These are phyloP conservation scores for Coenobita brevimanus DNA, from an alignment of 1,140 invertebrate species.

Conservation along the genomic window DNA sequence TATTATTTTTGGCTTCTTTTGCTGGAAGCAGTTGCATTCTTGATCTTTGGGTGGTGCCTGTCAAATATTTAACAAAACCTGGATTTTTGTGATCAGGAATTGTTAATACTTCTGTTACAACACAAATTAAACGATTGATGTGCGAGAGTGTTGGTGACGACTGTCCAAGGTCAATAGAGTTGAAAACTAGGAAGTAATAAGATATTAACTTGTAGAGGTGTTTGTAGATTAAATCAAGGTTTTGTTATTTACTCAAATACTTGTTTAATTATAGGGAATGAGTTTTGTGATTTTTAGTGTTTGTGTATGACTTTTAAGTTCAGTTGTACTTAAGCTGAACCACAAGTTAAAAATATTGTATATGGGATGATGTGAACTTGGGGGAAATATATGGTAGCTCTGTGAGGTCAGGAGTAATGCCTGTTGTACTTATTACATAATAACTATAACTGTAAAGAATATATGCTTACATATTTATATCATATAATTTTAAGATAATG, in stretches of 20 bases:
- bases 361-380: conserved; percentile 52
- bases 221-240: conserved; percentile 36
- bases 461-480: no score
- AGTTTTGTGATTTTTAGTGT: conserved; percentile 39
- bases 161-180: conserved; percentile 34
- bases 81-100: conserved; percentile 25
- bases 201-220: conserved; percentile 14
- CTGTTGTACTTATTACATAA: conserved; percentile 39
- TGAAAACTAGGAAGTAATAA: background rate
- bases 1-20: conserved; percentile 35
- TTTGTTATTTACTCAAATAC: no score
- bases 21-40: conserved; percentile 14
- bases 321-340: conserved; percentile 35
- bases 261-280: no score
- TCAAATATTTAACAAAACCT: conserved; percentile 43
- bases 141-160: conserved; percentile 32
- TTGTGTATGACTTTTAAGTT: conserved; percentile 36
- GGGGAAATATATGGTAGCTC: conserved; percentile 24
- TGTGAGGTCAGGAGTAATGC: conserved; percentile 44
- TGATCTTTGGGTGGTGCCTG: background rate
- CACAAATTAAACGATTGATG: conserved; percentile 24
- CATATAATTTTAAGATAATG: no score
- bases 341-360: conserved; percentile 41
- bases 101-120: conserved; percentile 37
- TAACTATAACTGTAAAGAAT: conserved; percentile 11